Conservation (phyloP, 2,888 invertebrate species). For the Amiota minor region DNA sequence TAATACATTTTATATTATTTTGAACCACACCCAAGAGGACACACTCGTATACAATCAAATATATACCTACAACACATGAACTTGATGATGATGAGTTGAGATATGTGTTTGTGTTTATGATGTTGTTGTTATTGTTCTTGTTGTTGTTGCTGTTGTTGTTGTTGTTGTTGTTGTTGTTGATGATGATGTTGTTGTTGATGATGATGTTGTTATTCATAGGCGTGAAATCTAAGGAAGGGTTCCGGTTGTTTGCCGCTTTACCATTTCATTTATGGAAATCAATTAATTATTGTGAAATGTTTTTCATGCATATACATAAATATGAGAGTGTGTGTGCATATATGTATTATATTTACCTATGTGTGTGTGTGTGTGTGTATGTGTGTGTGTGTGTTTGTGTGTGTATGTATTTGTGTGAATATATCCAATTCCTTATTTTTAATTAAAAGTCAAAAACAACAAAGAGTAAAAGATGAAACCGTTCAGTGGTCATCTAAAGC, state of each 20-base stretch:
- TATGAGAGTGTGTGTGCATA: not conserved
- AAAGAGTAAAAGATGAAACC: too few relatives aligned
- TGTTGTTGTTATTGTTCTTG: not conserved
- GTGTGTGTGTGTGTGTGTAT: not conserved
- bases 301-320: not conserved
- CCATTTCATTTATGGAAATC: too few relatives aligned
- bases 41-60: too few relatives aligned
- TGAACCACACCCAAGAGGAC: too few relatives aligned
- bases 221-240: too few relatives aligned
- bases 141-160: not conserved
- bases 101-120: too few relatives aligned
- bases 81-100: not conserved
- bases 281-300: not conserved
- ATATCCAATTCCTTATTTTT: conserved; percentile 10
- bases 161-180: not conserved
- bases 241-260: too few relatives aligned
- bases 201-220: not conserved
- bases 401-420: not conserved
- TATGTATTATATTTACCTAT: not conserved
- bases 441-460: not conserved
- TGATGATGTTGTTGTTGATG: not conserved
- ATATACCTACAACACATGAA: not conserved
- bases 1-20: too few relatives aligned
- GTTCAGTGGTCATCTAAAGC: too few relatives aligned
- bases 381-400: not conserved